Evolutionary conservation across 1,140 invertebrate genomes (phyloP).

Genomic region (Kradibia gibbosae): DNA sequence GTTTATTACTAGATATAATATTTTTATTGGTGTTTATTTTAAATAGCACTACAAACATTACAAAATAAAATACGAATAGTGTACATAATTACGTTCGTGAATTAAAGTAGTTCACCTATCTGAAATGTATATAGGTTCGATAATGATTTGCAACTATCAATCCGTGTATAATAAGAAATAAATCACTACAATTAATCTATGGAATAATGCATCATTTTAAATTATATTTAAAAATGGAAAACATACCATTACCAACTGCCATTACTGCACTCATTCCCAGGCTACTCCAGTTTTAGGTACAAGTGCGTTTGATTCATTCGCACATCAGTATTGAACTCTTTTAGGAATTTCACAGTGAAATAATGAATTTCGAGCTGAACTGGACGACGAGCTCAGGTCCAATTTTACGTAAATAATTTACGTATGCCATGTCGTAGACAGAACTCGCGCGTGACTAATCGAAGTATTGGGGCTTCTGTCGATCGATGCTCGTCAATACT

Average conservation of each 20-base stretch:
- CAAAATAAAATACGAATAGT: too few species aligned
- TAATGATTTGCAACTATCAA: neutral
- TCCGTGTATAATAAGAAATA: neutral
- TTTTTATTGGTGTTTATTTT: too few species aligned
- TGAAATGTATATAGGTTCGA: too few species aligned
- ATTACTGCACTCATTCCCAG: neutral
- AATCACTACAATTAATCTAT: neutral
- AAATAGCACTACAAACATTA: too few species aligned
- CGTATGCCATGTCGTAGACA: constrained; percentile 7
- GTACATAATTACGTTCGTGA: too few species aligned
- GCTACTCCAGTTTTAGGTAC: neutral
- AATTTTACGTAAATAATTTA: constrained; percentile 45
- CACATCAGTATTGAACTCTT: neutral
- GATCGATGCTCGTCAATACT: constrained; percentile 40
- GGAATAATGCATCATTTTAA: neutral
- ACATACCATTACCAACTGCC: too few species aligned
- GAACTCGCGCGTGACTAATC: constrained; percentile 12
- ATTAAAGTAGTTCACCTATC: too few species aligned
- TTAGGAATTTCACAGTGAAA: constrained; percentile 21
- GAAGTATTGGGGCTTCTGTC: neutral
- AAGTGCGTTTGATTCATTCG: constrained; percentile 34
- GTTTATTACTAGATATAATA: too few species aligned
- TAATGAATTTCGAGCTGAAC: constrained; percentile 27
- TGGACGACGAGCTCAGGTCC: neutral
- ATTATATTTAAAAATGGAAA: neutral